phyloP scores from a whole-genome alignment of 2,797 vertebrate species.

The Buphagus erythrorhynchus region DNA sequence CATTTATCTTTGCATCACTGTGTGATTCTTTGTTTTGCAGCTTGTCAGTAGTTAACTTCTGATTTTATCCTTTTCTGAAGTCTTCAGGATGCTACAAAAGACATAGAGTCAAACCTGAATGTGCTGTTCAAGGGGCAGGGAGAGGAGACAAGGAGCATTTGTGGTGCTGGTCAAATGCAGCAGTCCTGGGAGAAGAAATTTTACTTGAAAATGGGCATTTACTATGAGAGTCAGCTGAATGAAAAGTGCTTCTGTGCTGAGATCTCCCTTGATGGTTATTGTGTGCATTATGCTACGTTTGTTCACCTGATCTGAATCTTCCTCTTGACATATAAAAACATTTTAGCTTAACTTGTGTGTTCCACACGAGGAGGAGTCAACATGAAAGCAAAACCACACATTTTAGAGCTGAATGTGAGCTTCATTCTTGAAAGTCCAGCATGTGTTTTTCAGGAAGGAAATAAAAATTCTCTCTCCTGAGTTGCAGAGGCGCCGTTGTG shows the following conservation, averaged over 20 bases:
- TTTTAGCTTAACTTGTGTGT: neutral
- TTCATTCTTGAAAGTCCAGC: neutral
- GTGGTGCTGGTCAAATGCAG: neutral
- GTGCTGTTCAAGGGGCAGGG: neutral
- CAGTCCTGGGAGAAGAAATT: neutral
- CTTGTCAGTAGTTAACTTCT: neutral
- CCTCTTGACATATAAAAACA: neutral
- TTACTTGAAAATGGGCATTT: neutral
- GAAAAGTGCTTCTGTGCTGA: neutral
- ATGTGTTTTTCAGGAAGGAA: neutral
- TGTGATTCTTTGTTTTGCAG: neutral
- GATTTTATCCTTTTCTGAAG: neutral
- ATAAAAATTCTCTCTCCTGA: neutral
- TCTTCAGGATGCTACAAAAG: neutral
- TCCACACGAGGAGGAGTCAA: neutral
- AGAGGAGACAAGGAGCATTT: neutral
- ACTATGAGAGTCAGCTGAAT: neutral
- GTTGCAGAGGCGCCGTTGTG: fast-evolving
- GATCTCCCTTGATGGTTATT: neutral
- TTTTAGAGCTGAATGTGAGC: neutral
- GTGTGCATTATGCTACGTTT: neutral
- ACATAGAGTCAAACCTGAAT: neutral
- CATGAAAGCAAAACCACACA: neutral
- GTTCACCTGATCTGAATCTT: neutral
- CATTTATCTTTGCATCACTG: neutral